Evolutionary conservation across 2,797 vertebrate species (phyloP).

Genomic region (Catostomus latipinnis): DNA sequence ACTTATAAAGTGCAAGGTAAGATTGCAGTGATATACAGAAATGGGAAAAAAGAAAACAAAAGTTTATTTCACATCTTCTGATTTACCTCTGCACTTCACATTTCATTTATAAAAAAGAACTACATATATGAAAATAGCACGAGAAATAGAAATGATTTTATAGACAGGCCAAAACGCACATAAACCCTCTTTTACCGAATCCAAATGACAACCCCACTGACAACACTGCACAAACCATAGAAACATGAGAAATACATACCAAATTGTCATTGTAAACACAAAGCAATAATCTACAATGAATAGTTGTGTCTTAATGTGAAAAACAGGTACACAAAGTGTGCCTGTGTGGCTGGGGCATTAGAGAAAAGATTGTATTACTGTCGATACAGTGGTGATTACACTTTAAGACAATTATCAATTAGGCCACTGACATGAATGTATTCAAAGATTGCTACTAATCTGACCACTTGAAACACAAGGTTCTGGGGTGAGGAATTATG

Average conservation of each 20-base stretch:
- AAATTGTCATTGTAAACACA: slow-evolving; percentile 63
- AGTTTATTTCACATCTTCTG: slow-evolving; percentile 71
- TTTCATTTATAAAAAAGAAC: slow-evolving; percentile 69
- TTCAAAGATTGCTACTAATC: slow-evolving; percentile 53
- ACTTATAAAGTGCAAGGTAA: slow-evolving; percentile 78
- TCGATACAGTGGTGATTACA: neutral
- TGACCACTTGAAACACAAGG: slow-evolving; percentile 43
- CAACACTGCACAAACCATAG: slow-evolving; percentile 64
- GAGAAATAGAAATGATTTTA: slow-evolving; percentile 59
- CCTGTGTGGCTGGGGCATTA: slow-evolving; percentile 21
- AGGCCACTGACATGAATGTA: slow-evolving; percentile 53
- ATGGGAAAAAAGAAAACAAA: slow-evolving; percentile 66
- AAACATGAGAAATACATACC: slow-evolving; percentile 64
- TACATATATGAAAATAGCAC: slow-evolving; percentile 70
- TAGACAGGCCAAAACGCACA: slow-evolving; percentile 54
- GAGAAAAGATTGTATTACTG: neutral
- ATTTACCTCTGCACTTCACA: slow-evolving; percentile 65
- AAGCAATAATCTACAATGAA: slow-evolving; percentile 55
- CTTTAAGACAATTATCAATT: slow-evolving; percentile 19
- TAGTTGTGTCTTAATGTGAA: slow-evolving; percentile 25
- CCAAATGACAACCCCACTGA: slow-evolving; percentile 61
- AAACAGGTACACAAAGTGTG: slow-evolving; percentile 27
- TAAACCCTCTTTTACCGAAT: slow-evolving; percentile 47
- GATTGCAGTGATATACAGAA: slow-evolving; percentile 67
- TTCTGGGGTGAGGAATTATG: slow-evolving; percentile 49